A percentile compares a stretch with the other conserved stretches of the same genome.
These are phyloP conservation scores for Halcyon chelicuti DNA, from an alignment of 2,797 vertebrate species.

Conservation along the genomic window DNA sequence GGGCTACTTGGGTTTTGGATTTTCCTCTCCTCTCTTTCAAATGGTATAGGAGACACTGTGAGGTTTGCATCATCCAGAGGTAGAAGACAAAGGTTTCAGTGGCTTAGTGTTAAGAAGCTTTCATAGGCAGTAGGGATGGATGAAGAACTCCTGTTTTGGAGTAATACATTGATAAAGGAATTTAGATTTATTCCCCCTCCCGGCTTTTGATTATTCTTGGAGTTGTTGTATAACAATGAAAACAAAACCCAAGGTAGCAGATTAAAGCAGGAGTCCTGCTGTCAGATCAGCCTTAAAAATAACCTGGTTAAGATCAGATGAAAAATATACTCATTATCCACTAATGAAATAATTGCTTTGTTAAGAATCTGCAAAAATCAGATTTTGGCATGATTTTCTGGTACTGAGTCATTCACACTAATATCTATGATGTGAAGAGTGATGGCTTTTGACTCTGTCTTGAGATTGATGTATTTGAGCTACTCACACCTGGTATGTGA, in stretches of 20 bases:
- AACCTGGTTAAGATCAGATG: background rate
- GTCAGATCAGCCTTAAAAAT: conserved; percentile 14
- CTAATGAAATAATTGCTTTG: conserved; percentile 59
- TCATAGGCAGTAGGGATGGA: background rate
- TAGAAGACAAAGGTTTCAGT: background rate
- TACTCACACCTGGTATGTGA: background rate
- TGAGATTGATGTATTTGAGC: background rate
- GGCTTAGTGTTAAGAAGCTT: background rate
- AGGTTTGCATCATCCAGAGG: background rate
- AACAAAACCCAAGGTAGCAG: background rate
- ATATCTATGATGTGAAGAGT: background rate
- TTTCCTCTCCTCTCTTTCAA: background rate
- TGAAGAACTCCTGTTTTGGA: background rate
- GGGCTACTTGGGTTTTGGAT: background rate
- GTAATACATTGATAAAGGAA: background rate
- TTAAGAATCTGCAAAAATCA: conserved; percentile 33
- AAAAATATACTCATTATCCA: conserved; percentile 19
- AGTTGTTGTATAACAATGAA: background rate
- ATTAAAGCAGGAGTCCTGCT: conserved; percentile 16
- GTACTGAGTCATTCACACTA: background rate
- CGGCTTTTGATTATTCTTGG: background rate
- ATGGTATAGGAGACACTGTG: background rate
- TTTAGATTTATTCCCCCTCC: background rate
- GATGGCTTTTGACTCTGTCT: background rate
- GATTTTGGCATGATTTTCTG: conserved; percentile 23